These are phyloP conservation scores for Limnephilus lunatus DNA, from an alignment of 2,888 invertebrate genomes.

Conservation along the genomic window DNA sequence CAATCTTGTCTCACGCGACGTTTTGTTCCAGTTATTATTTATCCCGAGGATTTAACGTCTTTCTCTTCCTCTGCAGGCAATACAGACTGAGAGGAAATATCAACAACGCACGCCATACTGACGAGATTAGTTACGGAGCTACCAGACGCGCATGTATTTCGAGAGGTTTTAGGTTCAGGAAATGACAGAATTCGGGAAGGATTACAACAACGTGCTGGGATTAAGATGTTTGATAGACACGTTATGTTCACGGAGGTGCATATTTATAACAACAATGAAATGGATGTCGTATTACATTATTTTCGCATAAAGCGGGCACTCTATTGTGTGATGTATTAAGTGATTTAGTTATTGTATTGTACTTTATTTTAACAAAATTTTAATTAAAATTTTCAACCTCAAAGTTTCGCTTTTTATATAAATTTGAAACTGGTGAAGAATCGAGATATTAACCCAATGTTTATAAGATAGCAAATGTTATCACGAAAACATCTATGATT, in stretches of 20 bases:
- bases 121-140: conserved; percentile 18
- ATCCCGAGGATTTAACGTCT: conserved; percentile 40
- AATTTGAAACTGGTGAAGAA: too few relatives aligned
- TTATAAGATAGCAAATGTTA: too few relatives aligned
- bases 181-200: conserved; percentile 14
- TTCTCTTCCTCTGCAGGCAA: not conserved
- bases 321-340: not conserved
- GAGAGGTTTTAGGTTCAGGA: not conserved
- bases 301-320: not conserved
- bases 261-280: not conserved
- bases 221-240: not conserved
- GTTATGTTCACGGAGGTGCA: not conserved
- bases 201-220: conserved; percentile 8
- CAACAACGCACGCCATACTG: conserved; percentile 19
- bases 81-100: conserved; percentile 6
- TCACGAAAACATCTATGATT: too few relatives aligned
- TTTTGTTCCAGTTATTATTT: conserved; percentile 55
- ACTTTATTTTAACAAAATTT: too few relatives aligned
- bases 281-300: not conserved
- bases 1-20: conserved; percentile 55
- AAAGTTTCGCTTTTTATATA: too few relatives aligned
- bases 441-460: too few relatives aligned
- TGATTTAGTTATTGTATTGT: too few relatives aligned
- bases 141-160: not conserved
- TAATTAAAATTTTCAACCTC: too few relatives aligned